Percentiles rank a stretch among this genome's conserved stretches.
These are phyloP conservation scores for Synodontis membranacea DNA, from an alignment of 2,113 vertebrate genomes.

Conservation along the genomic window DNA sequence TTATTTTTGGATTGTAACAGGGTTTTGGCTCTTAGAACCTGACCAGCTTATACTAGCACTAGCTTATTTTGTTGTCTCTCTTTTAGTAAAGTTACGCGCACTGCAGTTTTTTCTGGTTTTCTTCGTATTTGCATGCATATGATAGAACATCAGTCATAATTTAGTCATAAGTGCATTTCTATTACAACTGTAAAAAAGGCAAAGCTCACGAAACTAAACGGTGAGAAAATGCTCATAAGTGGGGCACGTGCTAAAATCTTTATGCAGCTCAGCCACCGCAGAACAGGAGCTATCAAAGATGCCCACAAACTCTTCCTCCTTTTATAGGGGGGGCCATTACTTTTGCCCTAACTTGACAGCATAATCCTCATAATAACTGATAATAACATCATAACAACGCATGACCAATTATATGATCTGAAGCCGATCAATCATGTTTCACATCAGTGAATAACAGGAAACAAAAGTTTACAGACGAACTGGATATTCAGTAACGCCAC, in stretches of 20 bases:
- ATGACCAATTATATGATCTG: background rate
- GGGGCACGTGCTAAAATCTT: background rate
- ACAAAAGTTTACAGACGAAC: no score
- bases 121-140: background rate
- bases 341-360: background rate
- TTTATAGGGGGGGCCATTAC: background rate
- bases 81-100: no score
- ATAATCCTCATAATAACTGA: background rate
- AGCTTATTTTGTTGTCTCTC: no score
- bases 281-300: background rate
- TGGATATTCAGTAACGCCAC: no score
- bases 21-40: no score
- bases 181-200: no score
- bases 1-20: no score
- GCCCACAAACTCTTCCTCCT: background rate
- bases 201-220: background rate
- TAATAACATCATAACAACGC: background rate
- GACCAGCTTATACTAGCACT: no score
- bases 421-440: background rate
- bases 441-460: no score
- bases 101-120: no score
- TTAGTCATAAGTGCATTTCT: background rate
- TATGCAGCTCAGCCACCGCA: background rate
- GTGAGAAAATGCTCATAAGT: no score
- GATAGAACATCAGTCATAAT: background rate